These are phyloP conservation scores for Propithecus deckenii DNA, from an alignment of 2,797 vertebrate genomes.

Conservation along the genomic window DNA sequence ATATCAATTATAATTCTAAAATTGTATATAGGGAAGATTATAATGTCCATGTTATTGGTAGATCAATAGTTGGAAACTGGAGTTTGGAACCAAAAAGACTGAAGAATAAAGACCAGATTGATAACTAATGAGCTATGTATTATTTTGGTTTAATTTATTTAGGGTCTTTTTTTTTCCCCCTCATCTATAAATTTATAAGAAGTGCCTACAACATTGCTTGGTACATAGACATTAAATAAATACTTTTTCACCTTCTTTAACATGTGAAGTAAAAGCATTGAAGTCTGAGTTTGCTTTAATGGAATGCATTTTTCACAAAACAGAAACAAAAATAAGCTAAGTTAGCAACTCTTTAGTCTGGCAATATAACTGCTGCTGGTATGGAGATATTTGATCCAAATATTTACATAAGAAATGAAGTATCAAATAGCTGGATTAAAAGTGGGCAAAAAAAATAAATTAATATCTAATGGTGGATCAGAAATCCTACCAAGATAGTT, in stretches of 20 bases:
- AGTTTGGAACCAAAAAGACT: not conserved
- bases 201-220: not conserved
- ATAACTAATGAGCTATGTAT: not conserved
- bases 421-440: slow-evolving; percentile 15
- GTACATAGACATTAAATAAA: not conserved
- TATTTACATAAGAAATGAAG: slow-evolving; percentile 6
- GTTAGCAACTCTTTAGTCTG: not conserved
- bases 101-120: not conserved
- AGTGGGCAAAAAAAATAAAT: not conserved
- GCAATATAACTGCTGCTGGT: not conserved
- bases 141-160: slow-evolving; percentile 3
- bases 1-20: not conserved
- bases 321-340: not conserved
- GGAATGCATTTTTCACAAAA: slow-evolving; percentile 15
- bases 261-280: not conserved
- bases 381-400: not conserved
- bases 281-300: not conserved
- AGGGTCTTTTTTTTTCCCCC: not conserved
- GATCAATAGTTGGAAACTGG: not conserved
- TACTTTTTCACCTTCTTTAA: not conserved
- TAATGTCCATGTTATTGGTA: not conserved
- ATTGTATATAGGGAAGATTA: not conserved
- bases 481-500: not conserved
- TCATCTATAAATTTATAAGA: not conserved
- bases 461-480: not conserved